These are phyloP conservation scores for Carcharodon carcharias DNA, from an alignment of 2,797 vertebrate genomes.

Conservation along the genomic window DNA sequence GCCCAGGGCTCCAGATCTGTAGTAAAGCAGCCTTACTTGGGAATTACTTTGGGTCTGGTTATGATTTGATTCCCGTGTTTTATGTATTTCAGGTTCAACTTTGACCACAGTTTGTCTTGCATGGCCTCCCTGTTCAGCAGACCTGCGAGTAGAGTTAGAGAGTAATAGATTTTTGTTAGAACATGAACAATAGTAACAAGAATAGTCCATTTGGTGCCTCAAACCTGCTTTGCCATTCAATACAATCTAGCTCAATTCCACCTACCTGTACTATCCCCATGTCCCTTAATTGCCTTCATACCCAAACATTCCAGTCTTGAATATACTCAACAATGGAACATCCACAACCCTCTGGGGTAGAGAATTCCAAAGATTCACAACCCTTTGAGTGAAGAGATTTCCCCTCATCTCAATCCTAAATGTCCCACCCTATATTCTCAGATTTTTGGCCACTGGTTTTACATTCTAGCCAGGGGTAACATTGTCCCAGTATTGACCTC, in stretches of 20 bases:
- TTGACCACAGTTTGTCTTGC: background rate
- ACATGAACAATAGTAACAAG: background rate
- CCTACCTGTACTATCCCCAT: background rate
- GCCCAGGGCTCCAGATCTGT: background rate
- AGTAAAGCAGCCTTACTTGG: conserved; percentile 45
- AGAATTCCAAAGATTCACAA: too few relatives aligned
- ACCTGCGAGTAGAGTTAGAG: background rate
- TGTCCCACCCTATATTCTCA: too few relatives aligned
- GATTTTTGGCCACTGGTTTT: too few relatives aligned
- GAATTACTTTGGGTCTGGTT: conserved; percentile 44
- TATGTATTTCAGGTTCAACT: background rate
- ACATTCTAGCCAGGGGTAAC: too few relatives aligned
- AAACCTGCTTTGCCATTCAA: background rate
- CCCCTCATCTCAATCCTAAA: too few relatives aligned
- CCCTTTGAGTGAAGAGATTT: too few relatives aligned
- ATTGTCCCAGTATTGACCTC: background rate
- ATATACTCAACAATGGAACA: too few relatives aligned
- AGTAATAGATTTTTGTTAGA: too few relatives aligned
- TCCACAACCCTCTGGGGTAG: too few relatives aligned
- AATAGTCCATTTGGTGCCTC: background rate
- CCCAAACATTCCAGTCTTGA: too few relatives aligned
- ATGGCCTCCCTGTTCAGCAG: background rate
- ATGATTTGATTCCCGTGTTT: background rate
- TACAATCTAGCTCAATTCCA: background rate
- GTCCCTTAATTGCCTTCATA: background rate